Evolutionary conservation across 2,888 invertebrate genomes (phyloP).

Genomic region (Chrysotoxum bicinctum): DNA sequence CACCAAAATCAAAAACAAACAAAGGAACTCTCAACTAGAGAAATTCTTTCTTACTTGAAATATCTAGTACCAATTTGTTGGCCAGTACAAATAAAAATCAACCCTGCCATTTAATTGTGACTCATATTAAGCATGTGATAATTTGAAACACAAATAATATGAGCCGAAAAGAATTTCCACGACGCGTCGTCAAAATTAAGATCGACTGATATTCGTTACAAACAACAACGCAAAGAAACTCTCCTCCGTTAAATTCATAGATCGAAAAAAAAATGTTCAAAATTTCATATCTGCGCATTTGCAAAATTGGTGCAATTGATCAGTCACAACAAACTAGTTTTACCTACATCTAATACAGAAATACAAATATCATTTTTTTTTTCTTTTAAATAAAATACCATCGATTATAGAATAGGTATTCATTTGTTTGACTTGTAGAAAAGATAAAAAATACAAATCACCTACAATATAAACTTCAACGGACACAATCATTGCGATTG

Average conservation of each 20-base stretch:
- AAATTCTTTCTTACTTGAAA: too few species aligned
- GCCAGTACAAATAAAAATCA: too few species aligned
- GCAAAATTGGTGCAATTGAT: not conserved
- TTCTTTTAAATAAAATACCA: not conserved
- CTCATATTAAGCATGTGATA: too few species aligned
- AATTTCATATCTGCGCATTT: not conserved
- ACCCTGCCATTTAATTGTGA: too few species aligned
- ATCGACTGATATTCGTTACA: not conserved
- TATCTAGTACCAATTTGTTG: too few species aligned
- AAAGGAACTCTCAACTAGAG: too few species aligned
- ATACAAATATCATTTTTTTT: not conserved
- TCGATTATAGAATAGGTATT: not conserved
- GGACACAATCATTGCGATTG: slow-evolving; percentile 35
- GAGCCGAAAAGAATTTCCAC: too few species aligned
- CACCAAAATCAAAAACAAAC: too few species aligned
- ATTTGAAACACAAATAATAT: too few species aligned
- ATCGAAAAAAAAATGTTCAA: not conserved
- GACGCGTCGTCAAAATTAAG: not conserved
- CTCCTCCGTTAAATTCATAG: not conserved
- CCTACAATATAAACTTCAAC: slow-evolving; percentile 1
- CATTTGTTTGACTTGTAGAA: not conserved
- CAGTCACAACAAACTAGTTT: slow-evolving; percentile 1
- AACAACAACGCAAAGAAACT: not conserved
- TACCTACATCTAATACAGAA: not conserved
- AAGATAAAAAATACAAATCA: not conserved